These are phyloP conservation scores for Zele albiditarsus DNA, from an alignment of 2,888 invertebrate genomes.

Conservation along the genomic window DNA sequence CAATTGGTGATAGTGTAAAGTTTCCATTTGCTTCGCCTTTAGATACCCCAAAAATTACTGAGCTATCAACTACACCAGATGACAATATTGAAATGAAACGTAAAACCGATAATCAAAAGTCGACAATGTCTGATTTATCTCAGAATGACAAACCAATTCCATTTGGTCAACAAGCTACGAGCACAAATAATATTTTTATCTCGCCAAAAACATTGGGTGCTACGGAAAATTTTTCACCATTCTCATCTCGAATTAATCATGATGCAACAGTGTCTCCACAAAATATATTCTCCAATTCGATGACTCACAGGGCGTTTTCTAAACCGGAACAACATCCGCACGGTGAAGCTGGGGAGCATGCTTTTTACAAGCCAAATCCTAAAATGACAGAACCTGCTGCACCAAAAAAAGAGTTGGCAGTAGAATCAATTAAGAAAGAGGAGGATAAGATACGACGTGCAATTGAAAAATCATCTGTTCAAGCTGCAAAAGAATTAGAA, in stretches of 20 bases:
- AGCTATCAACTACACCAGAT: neutral
- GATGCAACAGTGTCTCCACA: neutral
- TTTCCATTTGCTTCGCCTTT: neutral
- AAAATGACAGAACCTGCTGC: slow-evolving; percentile 18
- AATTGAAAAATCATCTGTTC: slow-evolving; percentile 55
- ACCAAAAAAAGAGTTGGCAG: slow-evolving; percentile 30
- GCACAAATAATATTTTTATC: neutral
- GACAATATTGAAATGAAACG: neutral
- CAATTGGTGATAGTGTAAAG: neutral
- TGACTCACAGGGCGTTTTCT: neutral
- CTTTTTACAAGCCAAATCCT: neutral
- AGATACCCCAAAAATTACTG: neutral
- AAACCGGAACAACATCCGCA: neutral
- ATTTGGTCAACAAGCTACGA: neutral
- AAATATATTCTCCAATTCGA: slow-evolving; percentile 5
- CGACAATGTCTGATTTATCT: neutral
- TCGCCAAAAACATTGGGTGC: neutral
- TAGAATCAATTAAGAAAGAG: slow-evolving; percentile 29
- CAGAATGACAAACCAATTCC: neutral
- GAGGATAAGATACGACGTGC: slow-evolving; percentile 37
- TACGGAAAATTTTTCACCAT: slow-evolving; percentile 1
- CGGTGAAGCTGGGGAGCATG: neutral
- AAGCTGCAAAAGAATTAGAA: slow-evolving; percentile 57
- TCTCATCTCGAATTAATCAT: neutral
- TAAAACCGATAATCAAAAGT: neutral